A percentile compares a stretch with the other conserved stretches of the same genome.
phyloP scores from a whole-genome alignment of 2,888 invertebrate genomes.

The Xestia xanthographa region DNA sequence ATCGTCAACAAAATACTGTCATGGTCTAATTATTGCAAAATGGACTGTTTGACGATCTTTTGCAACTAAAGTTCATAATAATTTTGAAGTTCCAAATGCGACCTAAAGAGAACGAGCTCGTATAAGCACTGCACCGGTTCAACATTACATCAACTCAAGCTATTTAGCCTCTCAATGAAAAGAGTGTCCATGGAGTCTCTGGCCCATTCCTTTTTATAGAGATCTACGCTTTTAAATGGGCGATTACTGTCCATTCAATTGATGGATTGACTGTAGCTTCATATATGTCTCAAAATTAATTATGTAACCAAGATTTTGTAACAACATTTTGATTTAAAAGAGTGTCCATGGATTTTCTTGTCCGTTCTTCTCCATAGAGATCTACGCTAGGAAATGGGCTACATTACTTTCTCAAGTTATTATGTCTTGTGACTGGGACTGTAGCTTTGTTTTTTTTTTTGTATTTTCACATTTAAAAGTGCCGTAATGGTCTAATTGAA shows the following conservation, averaged over 20 bases:
- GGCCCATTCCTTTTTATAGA: slow-evolving; percentile 1
- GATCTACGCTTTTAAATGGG: background rate
- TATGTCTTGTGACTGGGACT: no score
- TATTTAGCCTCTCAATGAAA: background rate
- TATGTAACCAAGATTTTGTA: no score
- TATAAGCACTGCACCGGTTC: background rate
- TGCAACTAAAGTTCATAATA: slow-evolving; percentile 31
- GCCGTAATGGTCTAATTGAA: no score
- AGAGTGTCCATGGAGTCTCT: background rate
- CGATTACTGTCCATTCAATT: background rate
- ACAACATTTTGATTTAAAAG: no score
- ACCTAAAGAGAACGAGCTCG: slow-evolving; percentile 4
- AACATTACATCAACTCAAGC: background rate
- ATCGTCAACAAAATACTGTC: slow-evolving; percentile 60
- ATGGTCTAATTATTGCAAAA: slow-evolving; percentile 56
- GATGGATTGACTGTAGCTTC: no score
- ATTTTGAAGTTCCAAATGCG: slow-evolving; percentile 39
- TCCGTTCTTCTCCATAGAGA: no score
- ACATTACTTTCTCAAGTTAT: no score
- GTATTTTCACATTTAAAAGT: no score
- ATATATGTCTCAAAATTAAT: no score
- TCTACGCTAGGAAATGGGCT: no score
- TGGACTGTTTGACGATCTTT: slow-evolving; percentile 45
- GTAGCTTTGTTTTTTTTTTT: no score
- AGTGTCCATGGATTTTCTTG: no score